A percentile compares a stretch with the other conserved stretches of the same genome.
phyloP scores from a whole-genome alignment of 1,140 invertebrate species.

The Trichoplusia ni region DNA sequence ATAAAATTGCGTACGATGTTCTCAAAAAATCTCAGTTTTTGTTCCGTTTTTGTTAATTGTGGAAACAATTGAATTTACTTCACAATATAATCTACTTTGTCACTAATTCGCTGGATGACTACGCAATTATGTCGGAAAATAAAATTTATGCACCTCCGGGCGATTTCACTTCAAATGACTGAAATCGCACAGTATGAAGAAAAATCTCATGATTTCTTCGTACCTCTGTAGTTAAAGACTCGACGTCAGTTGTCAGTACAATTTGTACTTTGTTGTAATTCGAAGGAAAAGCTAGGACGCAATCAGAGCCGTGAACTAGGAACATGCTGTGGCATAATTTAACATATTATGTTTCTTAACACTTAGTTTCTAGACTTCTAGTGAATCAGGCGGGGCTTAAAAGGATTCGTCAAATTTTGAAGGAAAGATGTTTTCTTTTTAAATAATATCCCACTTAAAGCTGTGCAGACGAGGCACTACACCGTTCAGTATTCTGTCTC shows the following conservation, averaged over 20 bases:
- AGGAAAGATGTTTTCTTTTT: no score
- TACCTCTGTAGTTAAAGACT: neutral
- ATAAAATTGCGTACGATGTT: slow-evolving; percentile 40
- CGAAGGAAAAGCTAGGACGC: slow-evolving; percentile 3
- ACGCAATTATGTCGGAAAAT: neutral
- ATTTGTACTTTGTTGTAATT: slow-evolving; percentile 9
- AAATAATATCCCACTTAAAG: no score
- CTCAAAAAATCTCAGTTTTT: neutral
- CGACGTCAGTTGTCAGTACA: neutral
- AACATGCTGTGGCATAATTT: slow-evolving; percentile 21
- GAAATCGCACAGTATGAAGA: neutral
- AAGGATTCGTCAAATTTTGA: no score
- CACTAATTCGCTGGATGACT: neutral
- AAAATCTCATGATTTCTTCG: neutral
- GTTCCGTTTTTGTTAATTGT: slow-evolving; percentile 1
- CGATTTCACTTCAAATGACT: neutral
- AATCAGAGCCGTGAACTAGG: slow-evolving; percentile 16
- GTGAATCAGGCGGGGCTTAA: no score
- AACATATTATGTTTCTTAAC: slow-evolving; percentile 6
- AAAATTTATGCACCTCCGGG: neutral
- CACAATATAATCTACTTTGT: neutral
- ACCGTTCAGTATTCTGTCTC: no score
- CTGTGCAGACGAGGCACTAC: no score
- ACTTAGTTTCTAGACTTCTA: no score
- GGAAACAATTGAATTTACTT: slow-evolving; percentile 23